Base-by-base conservation (phyloP, 2,888 invertebrate genomes). In the Tribolium freemani region DNA sequence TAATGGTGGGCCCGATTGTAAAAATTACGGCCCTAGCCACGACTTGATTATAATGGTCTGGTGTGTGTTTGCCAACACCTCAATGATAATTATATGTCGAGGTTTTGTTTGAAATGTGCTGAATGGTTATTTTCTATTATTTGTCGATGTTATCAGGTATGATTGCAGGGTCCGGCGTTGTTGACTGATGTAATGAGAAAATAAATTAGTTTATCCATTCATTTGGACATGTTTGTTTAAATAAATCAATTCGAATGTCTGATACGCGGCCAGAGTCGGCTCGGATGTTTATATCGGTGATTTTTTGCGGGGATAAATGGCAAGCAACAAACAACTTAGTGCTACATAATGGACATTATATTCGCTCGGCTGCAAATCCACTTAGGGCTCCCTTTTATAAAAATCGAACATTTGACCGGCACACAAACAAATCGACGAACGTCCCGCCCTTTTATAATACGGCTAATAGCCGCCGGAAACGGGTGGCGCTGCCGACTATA, bases 391-490 rank as follows among this genome's bases (percentile, higher is more conserved):
- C 46, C 63, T 54, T 64, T 64, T 67, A 51, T 68, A 69, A 69
- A 70, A 70, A 73, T 70, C 69, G 70, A 73, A 73, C 69, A 61
- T 71, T 71, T 68, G 70, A 73, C 73, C 63, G 67, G 10, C 81
- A 78, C 80, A 78, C 80, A 83, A 84, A 85, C 84, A 84, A 85
- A 85, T 85, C 80, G 82, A 78, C 79, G 73, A 76, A 76, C 75
- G 82, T 80, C 79, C 85, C 86, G 85, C 86, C 86, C 84, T 84
- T 84, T 83, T 79, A 83, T 85, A 85, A 85, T 86, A 81, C 83
- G 78, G 81, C 84, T 86, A 86, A 86, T 85, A 84, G 82, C 83
- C 83, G 78, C 83, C 84, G 86, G 85, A 86, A 79, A 83, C 83
- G 80, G 84, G 84, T 83, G 84, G 85, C 84, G 83, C 81, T 81